Percentiles rank a stretch among this genome's conserved stretches.
These are phyloP conservation scores for Acropora tenuis DNA, from an alignment of 64 coral and sea anemone species.

Conservation along the genomic window DNA sequence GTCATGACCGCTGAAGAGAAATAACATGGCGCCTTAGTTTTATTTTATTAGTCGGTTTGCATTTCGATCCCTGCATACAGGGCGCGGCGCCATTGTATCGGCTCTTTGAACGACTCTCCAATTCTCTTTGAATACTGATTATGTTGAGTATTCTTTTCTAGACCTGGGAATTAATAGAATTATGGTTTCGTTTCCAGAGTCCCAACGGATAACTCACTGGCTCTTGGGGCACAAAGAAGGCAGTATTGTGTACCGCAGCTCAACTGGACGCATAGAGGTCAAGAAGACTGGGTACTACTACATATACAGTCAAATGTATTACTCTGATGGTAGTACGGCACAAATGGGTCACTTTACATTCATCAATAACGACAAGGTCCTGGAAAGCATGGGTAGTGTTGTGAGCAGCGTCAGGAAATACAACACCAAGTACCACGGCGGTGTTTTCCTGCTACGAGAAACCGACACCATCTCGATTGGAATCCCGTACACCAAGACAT, in stretches of 20 bases:
- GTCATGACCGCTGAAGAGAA: too few relatives aligned
- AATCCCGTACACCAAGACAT: not conserved
- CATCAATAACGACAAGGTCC: conserved; percentile 32
- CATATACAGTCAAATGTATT: conserved; percentile 60
- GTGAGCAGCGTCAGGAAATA: not conserved
- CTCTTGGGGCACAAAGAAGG: conserved; percentile 13
- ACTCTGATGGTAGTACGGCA: conserved; percentile 7
- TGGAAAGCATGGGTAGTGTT: conserved; percentile 36
- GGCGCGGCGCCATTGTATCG: too few relatives aligned
- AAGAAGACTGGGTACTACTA: conserved; percentile 51
- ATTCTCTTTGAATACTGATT: too few relatives aligned
- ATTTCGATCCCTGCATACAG: too few relatives aligned
- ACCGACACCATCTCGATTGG: conserved; percentile 28
- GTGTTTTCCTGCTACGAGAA: not conserved
- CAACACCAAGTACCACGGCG: conserved; percentile 58
- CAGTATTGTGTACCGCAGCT: conserved; percentile 49
- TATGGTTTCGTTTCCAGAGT: not conserved
- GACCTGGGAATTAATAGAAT: not conserved
- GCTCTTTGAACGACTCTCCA: too few relatives aligned
- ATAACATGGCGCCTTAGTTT: too few relatives aligned
- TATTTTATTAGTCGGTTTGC: too few relatives aligned
- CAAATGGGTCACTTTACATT: conserved; percentile 20
- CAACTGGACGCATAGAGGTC: conserved; percentile 37
- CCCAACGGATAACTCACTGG: conserved; percentile 22
- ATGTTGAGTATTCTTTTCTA: not conserved